A percentile compares a stretch with the other conserved stretches of the same genome.
phyloP scores from a whole-genome alignment of 2,113 vertebrate species.

The Neolamprologus toae region DNA sequence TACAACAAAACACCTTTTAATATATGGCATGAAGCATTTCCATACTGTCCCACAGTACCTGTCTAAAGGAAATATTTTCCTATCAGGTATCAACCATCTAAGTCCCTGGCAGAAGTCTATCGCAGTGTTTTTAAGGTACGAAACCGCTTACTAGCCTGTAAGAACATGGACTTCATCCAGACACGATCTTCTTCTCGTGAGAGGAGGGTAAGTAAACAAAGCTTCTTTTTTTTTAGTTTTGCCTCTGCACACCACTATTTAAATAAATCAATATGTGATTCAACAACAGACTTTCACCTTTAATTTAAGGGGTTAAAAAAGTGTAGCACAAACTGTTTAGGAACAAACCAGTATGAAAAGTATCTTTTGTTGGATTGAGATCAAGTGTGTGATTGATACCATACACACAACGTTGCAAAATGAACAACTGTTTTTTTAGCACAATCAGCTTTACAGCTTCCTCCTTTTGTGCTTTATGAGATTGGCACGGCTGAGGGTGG shows the following conservation, averaged over 20 bases:
- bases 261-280: background rate
- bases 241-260: background rate
- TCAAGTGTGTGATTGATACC: background rate
- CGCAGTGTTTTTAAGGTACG: slow-evolving; percentile 94
- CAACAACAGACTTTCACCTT: background rate
- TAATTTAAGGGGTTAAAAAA: background rate
- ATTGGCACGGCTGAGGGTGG: background rate
- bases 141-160: slow-evolving; percentile 91
- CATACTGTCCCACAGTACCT: background rate
- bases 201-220: slow-evolving; percentile 78
- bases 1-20: background rate
- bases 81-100: slow-evolving; percentile 90
- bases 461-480: background rate
- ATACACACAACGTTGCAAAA: background rate
- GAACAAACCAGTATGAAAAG: background rate
- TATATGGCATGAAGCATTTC: background rate
- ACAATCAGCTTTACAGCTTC: background rate
- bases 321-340: background rate
- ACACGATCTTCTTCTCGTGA: slow-evolving; percentile 87
- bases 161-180: slow-evolving; percentile 93
- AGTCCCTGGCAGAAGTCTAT: slow-evolving; percentile 88
- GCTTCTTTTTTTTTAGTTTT: rapidly evolving
- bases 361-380: background rate
- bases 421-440: background rate
- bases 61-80: background rate